phyloP scores from a whole-genome alignment of 2,888 invertebrate genomes.

The Cheiracanthium punctorium region DNA sequence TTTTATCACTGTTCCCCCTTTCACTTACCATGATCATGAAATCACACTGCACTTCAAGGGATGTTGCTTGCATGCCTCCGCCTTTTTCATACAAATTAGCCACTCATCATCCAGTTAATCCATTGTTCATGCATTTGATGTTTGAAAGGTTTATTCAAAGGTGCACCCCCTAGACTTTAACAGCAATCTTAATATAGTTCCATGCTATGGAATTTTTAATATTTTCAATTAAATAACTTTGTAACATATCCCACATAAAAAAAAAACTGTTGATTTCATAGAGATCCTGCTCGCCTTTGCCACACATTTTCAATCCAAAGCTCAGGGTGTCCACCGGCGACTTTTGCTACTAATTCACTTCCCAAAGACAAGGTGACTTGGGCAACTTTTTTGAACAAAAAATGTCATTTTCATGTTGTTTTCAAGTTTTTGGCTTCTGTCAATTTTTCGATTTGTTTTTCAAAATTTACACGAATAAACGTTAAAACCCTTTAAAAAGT shows the following conservation, averaged over 20 bases:
- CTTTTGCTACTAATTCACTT: no score
- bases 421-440: no score
- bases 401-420: no score
- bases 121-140: not conserved
- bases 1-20: no score
- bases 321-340: not conserved
- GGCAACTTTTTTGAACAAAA: no score
- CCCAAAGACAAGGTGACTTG: no score
- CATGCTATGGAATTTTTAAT: not conserved
- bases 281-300: not conserved
- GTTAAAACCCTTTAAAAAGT: no score
- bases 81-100: not conserved
- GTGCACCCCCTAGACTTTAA: not conserved
- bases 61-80: not conserved
- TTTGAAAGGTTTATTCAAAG: not conserved
- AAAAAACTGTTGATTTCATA: not conserved
- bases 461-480: no score
- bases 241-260: not conserved
- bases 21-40: not conserved
- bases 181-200: not conserved
- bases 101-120: not conserved
- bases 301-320: not conserved
- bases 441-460: no score
- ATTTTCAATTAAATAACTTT: no score
- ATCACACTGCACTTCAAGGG: not conserved